These are phyloP conservation scores for Phenganax stokvisi DNA, from an alignment of 92 coral and sea anemone species.

Conservation along the genomic window DNA sequence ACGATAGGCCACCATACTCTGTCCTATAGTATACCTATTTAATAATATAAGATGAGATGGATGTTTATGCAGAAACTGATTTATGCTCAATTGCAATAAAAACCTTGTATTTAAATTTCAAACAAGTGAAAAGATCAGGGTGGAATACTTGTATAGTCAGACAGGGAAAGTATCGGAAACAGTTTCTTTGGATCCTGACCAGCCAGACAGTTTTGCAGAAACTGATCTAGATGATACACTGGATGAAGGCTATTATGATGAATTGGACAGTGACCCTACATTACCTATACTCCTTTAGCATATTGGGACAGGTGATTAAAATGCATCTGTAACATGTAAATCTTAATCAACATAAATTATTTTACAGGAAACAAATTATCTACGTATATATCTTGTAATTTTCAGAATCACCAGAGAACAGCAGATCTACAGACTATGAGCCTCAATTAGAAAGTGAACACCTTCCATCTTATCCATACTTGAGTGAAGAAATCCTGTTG, in stretches of 20 bases:
- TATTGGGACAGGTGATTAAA: background rate
- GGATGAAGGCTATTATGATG: slow-evolving; percentile 19
- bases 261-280: slow-evolving; percentile 7
- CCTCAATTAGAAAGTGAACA: background rate
- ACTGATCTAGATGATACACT: background rate
- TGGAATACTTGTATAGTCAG: slow-evolving; percentile 36
- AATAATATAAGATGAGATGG: too few relatives aligned
- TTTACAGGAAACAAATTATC: background rate
- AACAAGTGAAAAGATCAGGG: slow-evolving; percentile 18
- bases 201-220: background rate
- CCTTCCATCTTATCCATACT: too few relatives aligned
- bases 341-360: slow-evolving; percentile 5
- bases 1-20: too few relatives aligned
- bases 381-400: background rate
- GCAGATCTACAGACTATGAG: background rate
- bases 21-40: too few relatives aligned
- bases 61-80: too few relatives aligned
- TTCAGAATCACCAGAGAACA: background rate
- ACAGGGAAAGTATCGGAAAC: slow-evolving; percentile 33
- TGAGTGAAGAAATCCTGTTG: background rate
- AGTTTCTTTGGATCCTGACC: slow-evolving; percentile 32
- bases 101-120: background rate
- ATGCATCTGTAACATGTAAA: background rate
- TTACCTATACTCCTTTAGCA: background rate
- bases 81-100: too few relatives aligned